These are phyloP conservation scores for Axis porcinus DNA, from an alignment of 2,113 vertebrate species.

Conservation along the genomic window DNA sequence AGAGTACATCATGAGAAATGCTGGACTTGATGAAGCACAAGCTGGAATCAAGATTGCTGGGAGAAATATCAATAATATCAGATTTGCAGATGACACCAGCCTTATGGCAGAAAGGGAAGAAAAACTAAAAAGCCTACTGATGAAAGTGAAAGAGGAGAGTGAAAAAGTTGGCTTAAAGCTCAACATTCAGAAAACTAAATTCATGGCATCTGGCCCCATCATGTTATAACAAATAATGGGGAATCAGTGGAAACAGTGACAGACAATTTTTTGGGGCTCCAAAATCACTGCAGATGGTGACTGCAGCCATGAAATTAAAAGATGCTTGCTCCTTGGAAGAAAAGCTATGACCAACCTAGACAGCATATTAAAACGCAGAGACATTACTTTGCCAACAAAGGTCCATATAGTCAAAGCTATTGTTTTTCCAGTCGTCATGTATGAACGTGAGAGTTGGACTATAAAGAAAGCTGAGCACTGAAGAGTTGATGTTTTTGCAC, in stretches of 20 bases:
- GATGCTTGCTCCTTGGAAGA: neutral
- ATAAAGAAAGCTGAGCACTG: neutral
- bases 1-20: neutral
- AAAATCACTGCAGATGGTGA: neutral
- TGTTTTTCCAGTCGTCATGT: neutral
- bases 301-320: neutral
- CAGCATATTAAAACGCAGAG: neutral
- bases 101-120: neutral
- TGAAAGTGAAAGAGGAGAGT: neutral
- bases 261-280: rapidly evolving
- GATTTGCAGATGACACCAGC: neutral
- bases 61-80: neutral
- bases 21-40: neutral
- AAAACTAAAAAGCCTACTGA: neutral
- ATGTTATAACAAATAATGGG: neutral
- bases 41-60: neutral
- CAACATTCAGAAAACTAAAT: neutral
- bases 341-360: neutral
- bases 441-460: neutral
- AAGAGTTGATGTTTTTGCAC: neutral
- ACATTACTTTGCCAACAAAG: neutral
- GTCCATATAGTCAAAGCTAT: neutral
- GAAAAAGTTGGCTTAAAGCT: neutral
- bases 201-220: neutral
- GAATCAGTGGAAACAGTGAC: neutral